These are phyloP conservation scores for Plebejus anna DNA, from an alignment of 2,888 invertebrate species.

Conservation along the genomic window DNA sequence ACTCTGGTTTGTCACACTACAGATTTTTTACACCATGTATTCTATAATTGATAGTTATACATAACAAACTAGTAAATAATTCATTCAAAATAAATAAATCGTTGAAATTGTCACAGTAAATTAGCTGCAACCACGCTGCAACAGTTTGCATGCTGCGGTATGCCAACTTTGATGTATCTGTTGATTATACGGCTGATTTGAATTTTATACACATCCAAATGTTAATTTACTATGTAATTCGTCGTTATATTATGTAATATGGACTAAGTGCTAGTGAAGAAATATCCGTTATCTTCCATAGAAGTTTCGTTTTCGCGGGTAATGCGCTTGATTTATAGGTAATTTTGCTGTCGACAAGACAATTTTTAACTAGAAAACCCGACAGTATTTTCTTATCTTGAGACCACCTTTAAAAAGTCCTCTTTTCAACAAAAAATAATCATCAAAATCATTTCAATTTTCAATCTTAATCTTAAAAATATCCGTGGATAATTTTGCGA, in stretches of 20 bases:
- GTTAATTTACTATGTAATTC: conserved; percentile 13
- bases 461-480: no score
- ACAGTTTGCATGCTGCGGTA: neutral
- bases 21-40: no score
- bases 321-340: no score
- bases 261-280: neutral
- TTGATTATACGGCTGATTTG: conserved; percentile 14
- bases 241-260: neutral
- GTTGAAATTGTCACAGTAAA: neutral
- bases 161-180: neutral
- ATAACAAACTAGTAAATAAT: neutral
- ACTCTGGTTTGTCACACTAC: no score
- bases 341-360: no score
- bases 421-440: no score
- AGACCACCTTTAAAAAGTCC: no score
- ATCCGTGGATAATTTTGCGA: no score
- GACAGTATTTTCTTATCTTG: no score
- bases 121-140: neutral
- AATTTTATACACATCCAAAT: conserved; percentile 20
- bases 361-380: no score
- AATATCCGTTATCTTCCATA: neutral
- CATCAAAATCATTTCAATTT: no score
- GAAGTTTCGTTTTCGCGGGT: neutral
- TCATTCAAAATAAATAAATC: neutral
- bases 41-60: neutral